Conservation (phyloP, 2,797 vertebrate species). For the Danio jaintianensis region DNA sequence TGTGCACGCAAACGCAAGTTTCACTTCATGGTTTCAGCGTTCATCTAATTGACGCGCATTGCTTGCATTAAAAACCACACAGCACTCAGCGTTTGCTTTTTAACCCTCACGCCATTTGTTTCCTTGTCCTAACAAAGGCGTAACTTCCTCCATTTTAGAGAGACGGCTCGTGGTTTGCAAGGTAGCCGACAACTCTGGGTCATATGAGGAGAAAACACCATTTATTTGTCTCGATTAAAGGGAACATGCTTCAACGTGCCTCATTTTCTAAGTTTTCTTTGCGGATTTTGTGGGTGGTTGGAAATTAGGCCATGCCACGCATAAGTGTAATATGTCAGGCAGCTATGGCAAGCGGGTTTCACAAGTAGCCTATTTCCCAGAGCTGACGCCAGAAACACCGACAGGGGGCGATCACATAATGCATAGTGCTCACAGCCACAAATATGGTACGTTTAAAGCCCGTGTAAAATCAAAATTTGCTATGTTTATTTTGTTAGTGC, state of each 20-base stretch:
- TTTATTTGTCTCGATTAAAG: neutral
- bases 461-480: too few relatives aligned
- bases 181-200: neutral
- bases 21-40: neutral
- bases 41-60: neutral
- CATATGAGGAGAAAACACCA: neutral
- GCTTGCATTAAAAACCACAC: neutral
- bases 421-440: too few relatives aligned
- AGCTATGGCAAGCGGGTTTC: conserved; percentile 22
- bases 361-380: neutral
- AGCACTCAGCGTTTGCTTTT: conserved; percentile 6
- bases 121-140: conserved; percentile 65
- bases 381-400: too few relatives aligned
- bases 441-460: too few relatives aligned
- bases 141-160: conserved; percentile 70
- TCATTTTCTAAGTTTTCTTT: conserved; percentile 5
- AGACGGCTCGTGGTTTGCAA: conserved; percentile 24
- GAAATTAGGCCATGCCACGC: conserved; percentile 44
- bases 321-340: conserved; percentile 27
- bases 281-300: conserved; percentile 24
- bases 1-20: neutral
- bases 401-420: too few relatives aligned
- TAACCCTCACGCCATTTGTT: conserved; percentile 61
- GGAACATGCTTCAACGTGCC: neutral
- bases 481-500: too few relatives aligned